Base-by-base conservation (phyloP, 2,113 vertebrate genomes). In the Alosa alosa region DNA sequence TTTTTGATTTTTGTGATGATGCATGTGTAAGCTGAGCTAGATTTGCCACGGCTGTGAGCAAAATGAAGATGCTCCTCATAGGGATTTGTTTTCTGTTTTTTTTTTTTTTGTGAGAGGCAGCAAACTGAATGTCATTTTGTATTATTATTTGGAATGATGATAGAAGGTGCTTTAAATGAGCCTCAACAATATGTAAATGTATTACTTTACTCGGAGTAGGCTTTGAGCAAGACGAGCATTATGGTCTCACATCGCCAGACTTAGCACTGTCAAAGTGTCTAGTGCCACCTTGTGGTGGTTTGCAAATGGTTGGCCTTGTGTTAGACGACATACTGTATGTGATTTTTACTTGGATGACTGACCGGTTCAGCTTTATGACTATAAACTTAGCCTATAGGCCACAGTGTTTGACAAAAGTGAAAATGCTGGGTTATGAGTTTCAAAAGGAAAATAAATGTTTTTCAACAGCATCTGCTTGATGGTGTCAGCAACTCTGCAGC, bases 321-420 rank as follows among this genome's bases (percentile, higher is more conserved):
- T n/a, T 90, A 87, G 52, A 82, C 86, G 2, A 91, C 81, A 57
- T 18, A 91, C 10, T 78, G 15, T 78, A 78, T 84, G 46, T 92
- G 86, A 91, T 90, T 92, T 86, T 88, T 78, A 78, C 72, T 17
- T 86, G 88, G 88, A 82, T 88, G 86, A 92, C 89, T 90, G 92
- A 84, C 91, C 90, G 93, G 93, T 87, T 94, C 93, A 92, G 91
- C 90, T 92, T 92, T 91, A 78, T 93, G 91, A 82, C 13, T 31
- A 22, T 36, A 49, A 83, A 20, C n/a, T 44, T 22, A 15, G 20
- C 41, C 39, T 46, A 15, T 31, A 75, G 83, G 83, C 64, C 52
- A 47, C 39, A 31, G 50, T 72, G 46, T 39, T 39, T 78, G 36
- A 78, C 11, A 39, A 78, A 78, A 64, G 31, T 17, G 31, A 78